Base-by-base conservation (phyloP, 2,888 invertebrate species). In the Lasioglossum figueresi region DNA sequence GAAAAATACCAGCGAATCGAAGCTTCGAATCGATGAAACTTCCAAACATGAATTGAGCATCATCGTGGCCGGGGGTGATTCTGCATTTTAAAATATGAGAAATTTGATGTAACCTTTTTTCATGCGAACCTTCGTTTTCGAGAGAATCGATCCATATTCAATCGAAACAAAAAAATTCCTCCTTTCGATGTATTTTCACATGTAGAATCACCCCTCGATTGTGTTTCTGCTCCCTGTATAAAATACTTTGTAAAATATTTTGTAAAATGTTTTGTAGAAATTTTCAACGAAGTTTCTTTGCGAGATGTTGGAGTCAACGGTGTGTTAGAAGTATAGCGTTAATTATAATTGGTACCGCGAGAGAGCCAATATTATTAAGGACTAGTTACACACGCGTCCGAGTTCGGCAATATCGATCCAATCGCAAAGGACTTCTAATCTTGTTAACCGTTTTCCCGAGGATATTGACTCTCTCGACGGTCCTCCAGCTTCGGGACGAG, bases 391-490 rank as follows among this genome's bases (percentile, higher is more conserved):
- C 59, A 27, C 59, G 14, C 59, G 59, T 59, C 27, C 59, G 59
- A 27, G 59, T 59, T 59, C 16, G 59, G 59, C 16, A 31, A 14
- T 59, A 59, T 59, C 59, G 59, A 59, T 31, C 59, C 59, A 14
- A 59, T 59, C 27, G 27, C 59, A 14, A 27, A 59, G 59, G 59
- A 59, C 59, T 59, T 59, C 31, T 59, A 14, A 59, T 59, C 59
- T 59, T 27, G 59, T 31, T 59, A 59, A 59, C 59, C 59, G 27
- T 59, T 59, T 59, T 59, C 59, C 59, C 31, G 59, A 59, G 59
- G 59, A 59, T 59, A 59, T 59, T 27, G 27, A 59, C 59, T 59
- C 27, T 27, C 59, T 59, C 59, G 16, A 59, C 27, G 14, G 59
- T 59, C 59, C 59, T 59, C 27, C 27, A 59, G 27, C 27, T 14